phyloP scores from a whole-genome alignment of 2,888 invertebrate species.

The Meghimatium bilineatum region DNA sequence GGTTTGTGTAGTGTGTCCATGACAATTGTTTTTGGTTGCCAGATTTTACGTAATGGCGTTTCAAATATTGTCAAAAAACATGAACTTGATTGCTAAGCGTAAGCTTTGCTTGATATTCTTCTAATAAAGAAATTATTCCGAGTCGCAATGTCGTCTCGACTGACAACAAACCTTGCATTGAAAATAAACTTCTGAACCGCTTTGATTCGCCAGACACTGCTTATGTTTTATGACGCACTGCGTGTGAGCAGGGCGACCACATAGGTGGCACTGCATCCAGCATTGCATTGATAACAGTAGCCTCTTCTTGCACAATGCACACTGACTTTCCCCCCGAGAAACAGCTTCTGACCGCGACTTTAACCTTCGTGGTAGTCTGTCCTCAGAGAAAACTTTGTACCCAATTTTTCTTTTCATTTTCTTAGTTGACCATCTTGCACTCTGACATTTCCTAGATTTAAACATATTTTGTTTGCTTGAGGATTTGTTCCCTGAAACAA shows the following conservation, averaged over 20 bases:
- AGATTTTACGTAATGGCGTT: too few relatives aligned
- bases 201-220: not conserved
- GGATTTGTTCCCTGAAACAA: not conserved
- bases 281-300: not conserved
- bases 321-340: not conserved
- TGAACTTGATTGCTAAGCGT: too few relatives aligned
- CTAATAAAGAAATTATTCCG: not conserved
- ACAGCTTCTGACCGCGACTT: not conserved
- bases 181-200: constrained; percentile 10
- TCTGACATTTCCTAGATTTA: not conserved
- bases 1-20: too few relatives aligned
- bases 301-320: constrained; percentile 17
- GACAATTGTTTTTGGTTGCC: too few relatives aligned
- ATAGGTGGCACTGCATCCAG: constrained; percentile 27
- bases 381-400: not conserved
- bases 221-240: constrained; percentile 22
- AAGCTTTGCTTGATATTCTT: too few relatives aligned
- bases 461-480: not conserved
- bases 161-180: constrained; percentile 9
- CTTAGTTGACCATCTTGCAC: not conserved
- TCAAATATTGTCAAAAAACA: too few relatives aligned
- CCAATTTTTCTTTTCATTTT: not conserved
- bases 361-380: not conserved
- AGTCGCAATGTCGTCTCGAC: not conserved
- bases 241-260: constrained; percentile 32